These are phyloP conservation scores for Polydrusus tereticollis DNA, from an alignment of 2,888 invertebrate genomes.

Conservation along the genomic window DNA sequence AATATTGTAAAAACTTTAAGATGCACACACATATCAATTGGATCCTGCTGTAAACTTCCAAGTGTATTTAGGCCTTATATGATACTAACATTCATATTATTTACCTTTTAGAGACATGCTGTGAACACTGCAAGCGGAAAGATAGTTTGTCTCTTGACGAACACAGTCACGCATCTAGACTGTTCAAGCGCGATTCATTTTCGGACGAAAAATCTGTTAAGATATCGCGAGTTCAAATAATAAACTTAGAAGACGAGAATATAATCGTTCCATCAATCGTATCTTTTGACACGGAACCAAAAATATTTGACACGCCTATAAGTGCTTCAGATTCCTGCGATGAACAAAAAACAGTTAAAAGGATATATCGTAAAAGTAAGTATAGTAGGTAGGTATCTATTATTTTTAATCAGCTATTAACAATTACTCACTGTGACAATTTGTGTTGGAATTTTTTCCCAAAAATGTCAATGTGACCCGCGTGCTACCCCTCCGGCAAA, in stretches of 20 bases:
- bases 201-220: conserved; percentile 46
- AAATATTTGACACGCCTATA: neutral
- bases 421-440: too few species aligned
- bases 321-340: neutral
- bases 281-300: conserved; percentile 34
- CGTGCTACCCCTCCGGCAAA: too few species aligned
- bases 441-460: too few species aligned
- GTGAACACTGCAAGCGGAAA: conserved; percentile 30
- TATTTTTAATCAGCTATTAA: too few species aligned
- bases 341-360: neutral
- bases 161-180: neutral
- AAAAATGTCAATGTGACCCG: too few species aligned
- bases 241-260: conserved; percentile 49
- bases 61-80: too few species aligned
- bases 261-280: conserved; percentile 16
- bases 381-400: too few species aligned
- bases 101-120: conserved; percentile 30
- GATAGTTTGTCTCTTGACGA: too few species aligned
- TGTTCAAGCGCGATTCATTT: neutral
- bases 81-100: neutral
- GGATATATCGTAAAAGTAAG: neutral
- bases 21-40: too few species aligned
- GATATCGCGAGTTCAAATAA: conserved; percentile 57
- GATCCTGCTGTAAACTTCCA: too few species aligned
- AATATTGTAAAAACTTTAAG: neutral